Conservation (phyloP, 2,113 vertebrate species). For the Tichodroma muraria region DNA sequence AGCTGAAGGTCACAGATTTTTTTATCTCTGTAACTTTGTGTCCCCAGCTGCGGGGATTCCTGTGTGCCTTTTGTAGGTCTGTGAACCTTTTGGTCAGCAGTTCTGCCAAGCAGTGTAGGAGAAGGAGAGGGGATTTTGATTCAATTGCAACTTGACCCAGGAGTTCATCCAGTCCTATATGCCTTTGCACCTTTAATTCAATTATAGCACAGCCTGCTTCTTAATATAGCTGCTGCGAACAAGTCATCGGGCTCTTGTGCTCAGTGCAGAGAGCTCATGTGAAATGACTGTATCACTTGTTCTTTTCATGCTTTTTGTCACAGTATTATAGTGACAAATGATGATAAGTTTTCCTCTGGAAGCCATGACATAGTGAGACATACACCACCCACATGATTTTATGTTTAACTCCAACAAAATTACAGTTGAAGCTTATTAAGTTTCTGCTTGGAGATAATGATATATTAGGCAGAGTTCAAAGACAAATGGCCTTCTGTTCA, state of each 20-base stretch:
- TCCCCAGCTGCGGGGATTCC: neutral
- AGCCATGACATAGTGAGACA: constrained; percentile 32
- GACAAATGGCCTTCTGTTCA: neutral
- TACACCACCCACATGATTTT: constrained; percentile 36
- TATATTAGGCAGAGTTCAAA: constrained; percentile 18
- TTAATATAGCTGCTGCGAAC: constrained; percentile 15
- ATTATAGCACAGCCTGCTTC: constrained; percentile 35
- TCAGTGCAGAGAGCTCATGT: neutral
- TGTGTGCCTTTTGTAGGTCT: neutral
- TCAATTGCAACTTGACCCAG: constrained; percentile 34
- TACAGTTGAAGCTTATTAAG: constrained; percentile 46
- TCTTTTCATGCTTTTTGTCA: constrained; percentile 35
- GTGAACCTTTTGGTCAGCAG: constrained; percentile 34
- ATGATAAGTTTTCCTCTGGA: constrained; percentile 49
- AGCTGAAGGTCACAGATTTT: constrained; percentile 48
- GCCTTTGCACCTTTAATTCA: constrained; percentile 64
- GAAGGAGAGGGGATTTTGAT: constrained; percentile 40
- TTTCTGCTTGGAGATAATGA: constrained; percentile 38
- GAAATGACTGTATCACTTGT: constrained; percentile 6
- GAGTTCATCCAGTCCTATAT: constrained; percentile 8
- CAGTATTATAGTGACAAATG: constrained; percentile 42
- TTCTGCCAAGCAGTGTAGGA: constrained; percentile 27
- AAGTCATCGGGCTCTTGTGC: neutral
- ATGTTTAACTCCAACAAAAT: constrained; percentile 55
- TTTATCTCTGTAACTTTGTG: constrained; percentile 2